Conservation (phyloP, 2,797 vertebrate genomes). For the Pseudochirops cupreus region DNA sequence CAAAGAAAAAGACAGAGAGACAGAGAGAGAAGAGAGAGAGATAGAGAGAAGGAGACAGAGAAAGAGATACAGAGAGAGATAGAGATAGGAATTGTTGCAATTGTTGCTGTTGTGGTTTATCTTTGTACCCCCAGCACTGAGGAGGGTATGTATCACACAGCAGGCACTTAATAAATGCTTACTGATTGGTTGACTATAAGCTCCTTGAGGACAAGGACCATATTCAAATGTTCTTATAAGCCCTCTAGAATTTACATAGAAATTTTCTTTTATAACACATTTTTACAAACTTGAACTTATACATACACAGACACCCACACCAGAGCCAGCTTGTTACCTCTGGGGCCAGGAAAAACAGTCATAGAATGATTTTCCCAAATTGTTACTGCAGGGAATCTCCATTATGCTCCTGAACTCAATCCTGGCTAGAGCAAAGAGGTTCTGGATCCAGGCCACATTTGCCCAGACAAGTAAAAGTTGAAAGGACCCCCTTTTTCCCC, state of each 20-base stretch:
- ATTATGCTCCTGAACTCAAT: neutral
- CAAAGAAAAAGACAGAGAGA: neutral
- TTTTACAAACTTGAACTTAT: neutral
- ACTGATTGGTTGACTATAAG: neutral
- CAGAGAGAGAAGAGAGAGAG: too few relatives aligned
- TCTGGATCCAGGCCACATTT: slow-evolving; percentile 26
- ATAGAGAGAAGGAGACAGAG: neutral
- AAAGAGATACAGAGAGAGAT: neutral
- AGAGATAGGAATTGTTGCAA: neutral
- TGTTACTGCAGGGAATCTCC: slow-evolving; percentile 27
- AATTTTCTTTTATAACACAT: neutral
- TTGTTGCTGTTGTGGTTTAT: neutral
- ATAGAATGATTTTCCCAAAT: slow-evolving; percentile 33
- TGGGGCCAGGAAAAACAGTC: neutral
- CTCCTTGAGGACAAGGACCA: neutral
- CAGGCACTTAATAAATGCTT: neutral
- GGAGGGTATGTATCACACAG: neutral
- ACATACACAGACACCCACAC: too few relatives aligned
- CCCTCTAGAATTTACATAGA: neutral
- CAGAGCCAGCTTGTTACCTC: slow-evolving; percentile 44
- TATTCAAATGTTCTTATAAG: neutral
- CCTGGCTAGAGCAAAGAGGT: neutral
- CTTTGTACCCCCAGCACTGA: neutral
- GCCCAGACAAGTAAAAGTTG: slow-evolving; percentile 63
- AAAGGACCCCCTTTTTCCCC: too few relatives aligned